A percentile compares a stretch with the other conserved stretches of the same genome.
phyloP scores from a whole-genome alignment of 2,888 invertebrate genomes.

The Nemoura dubitans region DNA sequence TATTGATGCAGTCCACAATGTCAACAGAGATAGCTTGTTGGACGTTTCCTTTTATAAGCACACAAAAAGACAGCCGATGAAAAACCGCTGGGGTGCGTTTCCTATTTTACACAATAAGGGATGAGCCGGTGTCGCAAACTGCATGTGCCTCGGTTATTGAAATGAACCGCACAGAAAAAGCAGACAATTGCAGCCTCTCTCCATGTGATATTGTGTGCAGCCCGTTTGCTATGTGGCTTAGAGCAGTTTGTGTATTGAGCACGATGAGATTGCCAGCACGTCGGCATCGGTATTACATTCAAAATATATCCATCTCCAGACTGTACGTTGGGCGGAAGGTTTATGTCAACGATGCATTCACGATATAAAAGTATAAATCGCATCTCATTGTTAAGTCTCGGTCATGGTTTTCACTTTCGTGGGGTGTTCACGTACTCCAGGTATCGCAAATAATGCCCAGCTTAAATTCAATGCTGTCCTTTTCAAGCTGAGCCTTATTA shows the following conservation, averaged over 20 bases:
- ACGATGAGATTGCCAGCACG: background rate
- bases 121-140: conserved; percentile 28
- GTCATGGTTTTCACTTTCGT: background rate
- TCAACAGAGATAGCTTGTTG: conserved; percentile 38
- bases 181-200: conserved; percentile 24
- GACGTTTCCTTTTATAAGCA: conserved; percentile 31
- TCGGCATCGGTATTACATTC: conserved; percentile 13
- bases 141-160: conserved; percentile 31
- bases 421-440: background rate
- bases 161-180: conserved; percentile 27
- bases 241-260: background rate
- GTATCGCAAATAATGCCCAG: background rate
- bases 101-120: conserved; percentile 46
- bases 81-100: conserved; percentile 30
- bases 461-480: background rate
- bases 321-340: background rate
- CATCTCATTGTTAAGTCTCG: background rate
- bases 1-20: conserved; percentile 23
- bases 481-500: background rate
- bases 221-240: conserved; percentile 28
- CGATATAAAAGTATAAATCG: background rate
- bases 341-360: background rate
- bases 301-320: background rate
- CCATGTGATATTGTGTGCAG: conserved; percentile 7
- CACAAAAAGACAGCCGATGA: conserved; percentile 43